These are phyloP conservation scores for Propithecus deckenii DNA, from an alignment of 2,797 vertebrate species.

Conservation along the genomic window DNA sequence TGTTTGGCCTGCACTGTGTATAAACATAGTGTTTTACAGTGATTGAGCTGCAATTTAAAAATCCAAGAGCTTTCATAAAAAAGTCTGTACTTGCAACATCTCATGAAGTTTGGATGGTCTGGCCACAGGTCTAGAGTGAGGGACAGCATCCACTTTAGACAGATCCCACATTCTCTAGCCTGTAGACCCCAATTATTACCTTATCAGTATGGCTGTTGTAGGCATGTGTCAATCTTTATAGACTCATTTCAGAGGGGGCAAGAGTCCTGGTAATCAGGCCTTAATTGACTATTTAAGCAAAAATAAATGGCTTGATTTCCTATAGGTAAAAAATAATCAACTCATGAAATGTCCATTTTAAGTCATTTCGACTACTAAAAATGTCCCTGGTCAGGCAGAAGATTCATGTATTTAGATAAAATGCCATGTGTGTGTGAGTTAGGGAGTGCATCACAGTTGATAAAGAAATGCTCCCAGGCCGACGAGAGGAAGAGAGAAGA, in stretches of 20 bases:
- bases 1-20: background rate
- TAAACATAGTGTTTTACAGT: background rate
- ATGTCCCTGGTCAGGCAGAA: background rate
- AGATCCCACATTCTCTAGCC: background rate
- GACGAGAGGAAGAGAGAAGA: background rate
- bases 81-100: background rate
- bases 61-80: background rate
- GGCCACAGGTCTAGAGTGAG: background rate
- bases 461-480: background rate
- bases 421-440: background rate
- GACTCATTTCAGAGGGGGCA: background rate
- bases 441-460: background rate
- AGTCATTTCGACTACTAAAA: background rate
- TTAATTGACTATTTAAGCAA: background rate
- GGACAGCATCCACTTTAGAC: background rate
- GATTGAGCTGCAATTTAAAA: background rate
- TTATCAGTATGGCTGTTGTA: background rate
- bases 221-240: background rate
- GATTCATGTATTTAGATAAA: background rate
- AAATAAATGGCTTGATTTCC: background rate
- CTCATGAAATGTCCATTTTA: background rate
- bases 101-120: background rate
- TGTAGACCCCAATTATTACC: background rate
- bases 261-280: background rate
- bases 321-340: background rate